A percentile compares a stretch with the other conserved stretches of the same genome.
Evolutionary conservation across 2,888 invertebrate species (phyloP).

Genomic region (Drosophila testacea): DNA sequence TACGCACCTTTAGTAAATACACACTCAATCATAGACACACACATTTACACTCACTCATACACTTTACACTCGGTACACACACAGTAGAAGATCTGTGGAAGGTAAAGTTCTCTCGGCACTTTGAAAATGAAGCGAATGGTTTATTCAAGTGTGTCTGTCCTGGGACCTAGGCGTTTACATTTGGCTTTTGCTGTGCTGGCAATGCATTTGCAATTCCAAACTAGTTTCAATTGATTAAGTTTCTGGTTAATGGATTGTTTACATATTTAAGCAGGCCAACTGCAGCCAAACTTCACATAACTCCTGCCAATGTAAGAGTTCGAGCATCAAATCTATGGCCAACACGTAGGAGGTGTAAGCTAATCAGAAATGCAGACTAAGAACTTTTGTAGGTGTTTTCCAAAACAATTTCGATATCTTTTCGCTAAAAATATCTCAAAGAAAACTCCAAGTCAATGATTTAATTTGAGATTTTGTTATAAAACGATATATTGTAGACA

Average conservation of each 20-base stretch:
- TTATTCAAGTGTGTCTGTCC: constrained; percentile 42
- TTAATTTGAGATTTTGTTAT: neutral
- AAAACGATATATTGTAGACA: neutral
- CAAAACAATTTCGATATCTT: neutral
- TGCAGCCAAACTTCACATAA: constrained; percentile 32
- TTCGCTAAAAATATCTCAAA: neutral
- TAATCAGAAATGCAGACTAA: constrained; percentile 30
- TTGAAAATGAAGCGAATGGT: constrained; percentile 57
- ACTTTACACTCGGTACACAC: constrained; percentile 4
- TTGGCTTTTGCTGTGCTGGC: constrained; percentile 60
- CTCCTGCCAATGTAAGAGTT: constrained; percentile 34
- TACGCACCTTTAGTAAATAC: constrained; percentile 63
- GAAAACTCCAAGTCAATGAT: neutral
- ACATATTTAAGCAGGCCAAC: constrained; percentile 62
- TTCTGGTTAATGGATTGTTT: constrained; percentile 79
- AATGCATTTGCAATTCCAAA: constrained; percentile 73
- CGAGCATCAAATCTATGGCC: constrained; percentile 28
- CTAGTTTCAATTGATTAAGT: constrained; percentile 78
- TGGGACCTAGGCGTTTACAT: constrained; percentile 43
- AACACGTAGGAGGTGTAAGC: constrained; percentile 23
- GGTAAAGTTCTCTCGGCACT: constrained; percentile 52
- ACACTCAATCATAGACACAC: constrained; percentile 54
- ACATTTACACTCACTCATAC: constrained; percentile 15
- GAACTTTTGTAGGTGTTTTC: constrained; percentile 5
- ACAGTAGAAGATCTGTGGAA: constrained; percentile 17